Conservation (phyloP, 2,888 invertebrate genomes). For the Stenchaetothrips biformis region DNA sequence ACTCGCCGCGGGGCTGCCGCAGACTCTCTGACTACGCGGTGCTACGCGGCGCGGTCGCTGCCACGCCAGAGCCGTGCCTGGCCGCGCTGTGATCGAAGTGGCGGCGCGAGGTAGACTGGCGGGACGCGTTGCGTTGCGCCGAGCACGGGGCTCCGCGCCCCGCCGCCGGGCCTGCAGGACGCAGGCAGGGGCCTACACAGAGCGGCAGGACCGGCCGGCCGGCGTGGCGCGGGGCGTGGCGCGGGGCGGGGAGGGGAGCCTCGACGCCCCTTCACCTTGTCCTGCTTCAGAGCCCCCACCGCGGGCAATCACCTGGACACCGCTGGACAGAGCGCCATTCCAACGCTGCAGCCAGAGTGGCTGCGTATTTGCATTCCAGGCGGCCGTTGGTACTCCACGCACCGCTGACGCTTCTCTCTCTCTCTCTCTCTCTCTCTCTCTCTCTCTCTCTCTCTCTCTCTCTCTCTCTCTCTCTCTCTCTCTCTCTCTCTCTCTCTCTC, state of each 20-base stretch:
- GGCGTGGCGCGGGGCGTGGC: background rate
- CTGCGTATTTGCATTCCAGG: too few species aligned
- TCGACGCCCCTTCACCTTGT: too few species aligned
- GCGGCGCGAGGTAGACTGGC: background rate
- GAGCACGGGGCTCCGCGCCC: too few species aligned
- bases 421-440: too few species aligned
- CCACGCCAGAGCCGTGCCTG: too few species aligned
- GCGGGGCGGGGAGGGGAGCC: background rate
- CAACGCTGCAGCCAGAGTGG: too few species aligned
- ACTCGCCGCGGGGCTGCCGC: too few species aligned
- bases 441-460: background rate
- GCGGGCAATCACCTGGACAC: too few species aligned
- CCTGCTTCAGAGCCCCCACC: too few species aligned
- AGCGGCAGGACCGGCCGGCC: background rate
- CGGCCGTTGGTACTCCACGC: too few species aligned
- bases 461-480: background rate
- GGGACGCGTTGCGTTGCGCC: background rate
- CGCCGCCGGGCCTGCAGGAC: background rate
- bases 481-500: too few species aligned
- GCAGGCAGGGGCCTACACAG: slow-evolving; percentile 1
- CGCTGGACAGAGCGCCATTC: too few species aligned
- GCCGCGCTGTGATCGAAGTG: background rate
- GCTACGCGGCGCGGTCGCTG: background rate
- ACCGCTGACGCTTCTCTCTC: background rate
- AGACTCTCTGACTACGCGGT: background rate